These are phyloP conservation scores for Hypocryptadius cinnamomeus DNA, from an alignment of 2,113 vertebrate genomes.

Conservation along the genomic window DNA sequence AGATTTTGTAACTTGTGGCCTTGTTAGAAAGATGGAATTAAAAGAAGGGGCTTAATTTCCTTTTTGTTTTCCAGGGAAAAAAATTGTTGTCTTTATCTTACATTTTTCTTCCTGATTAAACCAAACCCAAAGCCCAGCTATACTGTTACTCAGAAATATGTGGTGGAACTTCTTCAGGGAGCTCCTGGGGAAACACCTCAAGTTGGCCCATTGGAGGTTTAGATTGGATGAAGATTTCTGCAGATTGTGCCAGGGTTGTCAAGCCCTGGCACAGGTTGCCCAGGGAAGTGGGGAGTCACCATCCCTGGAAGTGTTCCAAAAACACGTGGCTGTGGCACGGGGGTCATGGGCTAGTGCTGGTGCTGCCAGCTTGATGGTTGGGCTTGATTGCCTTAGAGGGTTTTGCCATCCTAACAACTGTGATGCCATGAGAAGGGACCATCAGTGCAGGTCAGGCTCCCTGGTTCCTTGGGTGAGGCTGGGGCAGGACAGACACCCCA, in stretches of 20 bases:
- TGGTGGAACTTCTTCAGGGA: neutral
- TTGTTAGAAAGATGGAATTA: neutral
- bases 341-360: neutral
- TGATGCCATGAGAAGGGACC: neutral
- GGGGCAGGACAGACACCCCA: neutral
- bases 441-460: neutral
- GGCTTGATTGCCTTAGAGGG: neutral
- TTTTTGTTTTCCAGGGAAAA: constrained; percentile 10
- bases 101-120: neutral
- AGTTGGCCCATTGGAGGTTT: neutral
- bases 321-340: rapidly evolving
- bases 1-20: constrained; percentile 12
- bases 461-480: neutral
- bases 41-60: neutral
- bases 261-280: neutral
- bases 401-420: too few species aligned
- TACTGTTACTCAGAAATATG: neutral
- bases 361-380: neutral
- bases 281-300: neutral
- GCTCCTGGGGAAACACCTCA: neutral
- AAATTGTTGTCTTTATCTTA: neutral
- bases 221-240: neutral
- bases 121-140: neutral
- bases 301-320: neutral
- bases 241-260: neutral